Percentiles rank a stretch among this genome's conserved stretches.
Conservation (phyloP, 2,113 vertebrate species). For the Prochilodus magdalenae region DNA sequence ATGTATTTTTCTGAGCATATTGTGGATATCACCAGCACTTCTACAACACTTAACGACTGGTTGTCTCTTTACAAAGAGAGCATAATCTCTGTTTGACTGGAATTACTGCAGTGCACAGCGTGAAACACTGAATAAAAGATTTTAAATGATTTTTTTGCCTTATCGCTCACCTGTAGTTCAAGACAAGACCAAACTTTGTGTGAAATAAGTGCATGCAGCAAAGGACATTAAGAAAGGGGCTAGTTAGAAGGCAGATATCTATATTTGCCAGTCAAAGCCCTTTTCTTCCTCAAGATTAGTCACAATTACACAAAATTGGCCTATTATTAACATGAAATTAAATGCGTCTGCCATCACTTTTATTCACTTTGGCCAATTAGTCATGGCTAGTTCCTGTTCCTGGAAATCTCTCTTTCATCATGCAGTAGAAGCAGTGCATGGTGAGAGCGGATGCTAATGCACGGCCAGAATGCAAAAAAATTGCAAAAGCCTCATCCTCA, state of each 20-base stretch:
- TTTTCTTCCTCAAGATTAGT: background rate
- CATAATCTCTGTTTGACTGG: too few species aligned
- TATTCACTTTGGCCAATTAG: background rate
- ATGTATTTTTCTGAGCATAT: too few species aligned
- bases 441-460: background rate
- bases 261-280: background rate
- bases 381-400: background rate
- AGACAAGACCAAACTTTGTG: background rate
- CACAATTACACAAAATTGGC: background rate
- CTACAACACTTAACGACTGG: too few species aligned
- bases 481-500: background rate
- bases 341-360: background rate
- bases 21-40: too few species aligned
- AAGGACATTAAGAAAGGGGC: background rate
- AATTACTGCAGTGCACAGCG: background rate
- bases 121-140: too few species aligned
- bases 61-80: too few species aligned
- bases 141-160: too few species aligned
- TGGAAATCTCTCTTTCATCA: background rate
- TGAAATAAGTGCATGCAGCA: background rate
- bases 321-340: slow-evolving; percentile 1
- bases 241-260: background rate
- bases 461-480: background rate
- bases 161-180: background rate
- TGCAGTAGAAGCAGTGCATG: background rate